These are phyloP conservation scores for Pachycephus smyrnensis DNA, from an alignment of 2,888 invertebrate genomes.

Conservation along the genomic window DNA sequence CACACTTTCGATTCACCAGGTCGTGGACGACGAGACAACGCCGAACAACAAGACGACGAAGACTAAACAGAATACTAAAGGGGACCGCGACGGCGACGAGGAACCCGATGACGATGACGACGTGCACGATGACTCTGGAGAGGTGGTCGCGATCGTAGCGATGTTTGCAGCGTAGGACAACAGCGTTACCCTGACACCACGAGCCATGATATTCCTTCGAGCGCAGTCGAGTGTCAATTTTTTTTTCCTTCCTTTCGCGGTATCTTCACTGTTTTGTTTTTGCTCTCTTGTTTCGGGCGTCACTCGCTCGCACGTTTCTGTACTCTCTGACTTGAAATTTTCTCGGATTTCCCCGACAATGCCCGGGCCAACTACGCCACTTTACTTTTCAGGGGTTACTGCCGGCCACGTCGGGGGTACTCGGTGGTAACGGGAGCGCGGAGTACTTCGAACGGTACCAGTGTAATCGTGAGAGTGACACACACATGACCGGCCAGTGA, in stretches of 20 bases:
- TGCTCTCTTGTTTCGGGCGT: background rate
- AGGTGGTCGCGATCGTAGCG: background rate
- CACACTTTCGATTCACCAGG: background rate
- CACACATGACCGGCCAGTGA: slow-evolving; percentile 62
- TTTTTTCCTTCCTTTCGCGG: background rate
- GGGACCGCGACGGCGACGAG: background rate
- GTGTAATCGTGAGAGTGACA: slow-evolving; percentile 53
- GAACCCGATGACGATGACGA: background rate
- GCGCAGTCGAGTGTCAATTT: background rate
- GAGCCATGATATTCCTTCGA: background rate
- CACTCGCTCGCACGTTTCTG: background rate
- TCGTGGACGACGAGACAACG: background rate
- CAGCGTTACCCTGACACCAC: background rate
- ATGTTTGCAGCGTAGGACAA: background rate
- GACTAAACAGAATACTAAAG: background rate
- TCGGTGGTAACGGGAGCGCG: slow-evolving; percentile 36
- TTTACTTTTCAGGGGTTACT: background rate
- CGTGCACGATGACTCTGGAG: background rate
- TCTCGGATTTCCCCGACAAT: background rate
- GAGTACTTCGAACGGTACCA: slow-evolving; percentile 42
- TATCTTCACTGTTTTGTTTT: background rate
- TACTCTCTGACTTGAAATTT: background rate
- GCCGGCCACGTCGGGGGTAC: slow-evolving; percentile 3
- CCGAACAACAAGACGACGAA: background rate
- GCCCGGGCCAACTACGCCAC: background rate